phyloP scores from a whole-genome alignment of 2,888 invertebrate genomes.

The Zootermopsis nevadensis region DNA sequence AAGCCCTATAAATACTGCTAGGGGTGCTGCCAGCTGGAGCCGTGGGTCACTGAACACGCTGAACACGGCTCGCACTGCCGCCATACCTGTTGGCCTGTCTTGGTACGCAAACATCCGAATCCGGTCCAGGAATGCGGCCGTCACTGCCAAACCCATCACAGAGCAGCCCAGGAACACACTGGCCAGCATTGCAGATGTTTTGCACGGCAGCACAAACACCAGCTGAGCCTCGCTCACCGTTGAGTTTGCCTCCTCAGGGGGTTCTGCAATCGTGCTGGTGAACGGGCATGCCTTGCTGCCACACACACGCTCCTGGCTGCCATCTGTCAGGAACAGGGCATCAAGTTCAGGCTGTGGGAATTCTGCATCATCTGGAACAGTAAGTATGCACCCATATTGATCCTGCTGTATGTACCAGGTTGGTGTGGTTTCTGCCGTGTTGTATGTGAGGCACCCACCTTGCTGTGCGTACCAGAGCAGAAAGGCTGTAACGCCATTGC shows the following conservation, averaged over 20 bases:
- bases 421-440: conserved; percentile 62
- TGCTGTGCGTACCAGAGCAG: conserved; percentile 61
- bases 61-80: conserved; percentile 62
- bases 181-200: conserved; percentile 61
- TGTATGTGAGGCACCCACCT: not conserved
- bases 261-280: not conserved
- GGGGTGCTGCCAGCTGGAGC: conserved; percentile 77
- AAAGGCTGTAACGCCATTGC: conserved; percentile 66
- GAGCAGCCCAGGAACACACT: conserved; percentile 64
- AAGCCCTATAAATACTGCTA: conserved; percentile 84
- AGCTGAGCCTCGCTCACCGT: not conserved
- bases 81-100: conserved; percentile 42
- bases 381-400: not conserved
- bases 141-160: conserved; percentile 63
- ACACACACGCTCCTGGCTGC: conserved; percentile 67
- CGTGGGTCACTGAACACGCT: conserved; percentile 71
- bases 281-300: conserved; percentile 70
- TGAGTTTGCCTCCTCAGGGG: not conserved
- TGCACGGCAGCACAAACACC: conserved; percentile 57
- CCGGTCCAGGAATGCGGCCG: conserved; percentile 59
- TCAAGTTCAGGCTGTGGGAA: not conserved
- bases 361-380: not conserved
- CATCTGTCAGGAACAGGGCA: conserved; percentile 28
- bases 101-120: conserved; percentile 49
- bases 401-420: conserved; percentile 60